A percentile compares a stretch with the other conserved stretches of the same genome.
These are phyloP conservation scores for Ormyrus labotus DNA, from an alignment of 2,888 invertebrate genomes.

Conservation along the genomic window DNA sequence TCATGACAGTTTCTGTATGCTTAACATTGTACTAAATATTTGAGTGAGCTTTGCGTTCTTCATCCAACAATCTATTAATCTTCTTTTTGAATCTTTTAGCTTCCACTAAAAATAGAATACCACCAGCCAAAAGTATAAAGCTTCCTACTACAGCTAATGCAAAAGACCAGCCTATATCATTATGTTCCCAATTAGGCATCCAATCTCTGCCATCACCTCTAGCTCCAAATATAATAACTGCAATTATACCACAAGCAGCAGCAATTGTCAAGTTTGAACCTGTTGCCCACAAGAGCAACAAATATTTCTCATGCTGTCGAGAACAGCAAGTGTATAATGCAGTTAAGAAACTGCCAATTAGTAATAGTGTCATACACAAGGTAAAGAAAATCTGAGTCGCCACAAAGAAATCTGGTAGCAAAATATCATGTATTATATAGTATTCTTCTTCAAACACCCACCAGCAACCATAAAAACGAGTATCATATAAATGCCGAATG, in stretches of 20 bases:
- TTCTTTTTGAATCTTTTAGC: conserved; percentile 87
- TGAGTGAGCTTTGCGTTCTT: conserved; percentile 83
- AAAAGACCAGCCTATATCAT: conserved; percentile 95
- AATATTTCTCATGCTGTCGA: conserved; percentile 85
- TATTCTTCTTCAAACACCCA: conserved; percentile 99
- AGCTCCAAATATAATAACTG: conserved; percentile 92
- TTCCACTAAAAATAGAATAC: conserved; percentile 89
- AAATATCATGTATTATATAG: conserved; percentile 93
- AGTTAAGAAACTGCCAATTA: conserved; percentile 86
- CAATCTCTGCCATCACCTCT: conserved; percentile 94
- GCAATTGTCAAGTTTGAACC: conserved; percentile 85
- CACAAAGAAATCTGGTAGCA: conserved; percentile 94
- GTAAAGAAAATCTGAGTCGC: conserved; percentile 96
- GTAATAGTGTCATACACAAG: conserved; percentile 87
- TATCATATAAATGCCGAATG: conserved; percentile 90
- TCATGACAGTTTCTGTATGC: too few relatives aligned
- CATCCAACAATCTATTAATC: conserved; percentile 83
- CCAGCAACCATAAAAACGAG: conserved; percentile 91
- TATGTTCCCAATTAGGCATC: conserved; percentile 98
- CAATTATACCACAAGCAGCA: conserved; percentile 87
- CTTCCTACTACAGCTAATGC: conserved; percentile 90
- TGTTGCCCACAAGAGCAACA: conserved; percentile 84
- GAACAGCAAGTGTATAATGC: conserved; percentile 85
- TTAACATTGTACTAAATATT: conserved; percentile 64
- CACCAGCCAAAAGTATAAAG: conserved; percentile 85